Evolutionary conservation across 1,140 invertebrate genomes (phyloP).

Genomic region (Diorhabda sublineata): DNA sequence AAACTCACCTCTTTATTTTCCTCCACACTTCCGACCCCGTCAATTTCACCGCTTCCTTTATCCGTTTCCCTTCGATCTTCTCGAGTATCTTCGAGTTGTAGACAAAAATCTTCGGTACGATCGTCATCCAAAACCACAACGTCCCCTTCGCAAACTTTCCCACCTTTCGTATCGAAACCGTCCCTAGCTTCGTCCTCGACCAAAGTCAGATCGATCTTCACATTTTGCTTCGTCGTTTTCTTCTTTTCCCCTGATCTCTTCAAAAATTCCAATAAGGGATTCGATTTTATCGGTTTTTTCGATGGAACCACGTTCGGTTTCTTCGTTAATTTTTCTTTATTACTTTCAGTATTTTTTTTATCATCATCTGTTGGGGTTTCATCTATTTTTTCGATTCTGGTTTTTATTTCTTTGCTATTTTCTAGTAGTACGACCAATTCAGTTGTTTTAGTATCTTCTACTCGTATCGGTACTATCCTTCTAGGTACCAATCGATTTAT

Average conservation of each 20-base stretch:
- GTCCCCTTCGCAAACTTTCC: slow-evolving; percentile 37
- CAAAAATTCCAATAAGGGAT: slow-evolving; percentile 28
- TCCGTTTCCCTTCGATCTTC: slow-evolving; percentile 26
- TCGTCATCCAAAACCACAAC: slow-evolving; percentile 41
- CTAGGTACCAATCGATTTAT: slow-evolving; percentile 16
- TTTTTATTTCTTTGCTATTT: too few species aligned
- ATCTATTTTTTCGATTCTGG: too few species aligned
- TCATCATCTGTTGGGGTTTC: too few species aligned
- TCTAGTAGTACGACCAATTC: too few species aligned
- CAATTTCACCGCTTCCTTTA: slow-evolving; percentile 16
- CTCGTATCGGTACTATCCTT: neutral
- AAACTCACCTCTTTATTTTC: too few species aligned
- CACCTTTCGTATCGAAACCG: slow-evolving; percentile 29
- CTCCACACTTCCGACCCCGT: neutral
- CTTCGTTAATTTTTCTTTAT: neutral
- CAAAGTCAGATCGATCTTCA: slow-evolving; percentile 25
- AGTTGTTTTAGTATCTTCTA: neutral
- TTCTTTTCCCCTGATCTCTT: slow-evolving; percentile 21
- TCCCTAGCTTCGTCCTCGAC: slow-evolving; percentile 22
- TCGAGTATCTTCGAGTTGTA: slow-evolving; percentile 59
- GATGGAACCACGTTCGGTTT: neutral
- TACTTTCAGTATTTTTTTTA: too few species aligned
- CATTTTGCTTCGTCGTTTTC: slow-evolving; percentile 6
- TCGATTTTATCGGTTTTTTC: slow-evolving; percentile 19
- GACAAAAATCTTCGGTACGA: slow-evolving; percentile 60